These are phyloP conservation scores for Echeneis naucrates DNA, from an alignment of 2,797 vertebrate species.

Conservation along the genomic window DNA sequence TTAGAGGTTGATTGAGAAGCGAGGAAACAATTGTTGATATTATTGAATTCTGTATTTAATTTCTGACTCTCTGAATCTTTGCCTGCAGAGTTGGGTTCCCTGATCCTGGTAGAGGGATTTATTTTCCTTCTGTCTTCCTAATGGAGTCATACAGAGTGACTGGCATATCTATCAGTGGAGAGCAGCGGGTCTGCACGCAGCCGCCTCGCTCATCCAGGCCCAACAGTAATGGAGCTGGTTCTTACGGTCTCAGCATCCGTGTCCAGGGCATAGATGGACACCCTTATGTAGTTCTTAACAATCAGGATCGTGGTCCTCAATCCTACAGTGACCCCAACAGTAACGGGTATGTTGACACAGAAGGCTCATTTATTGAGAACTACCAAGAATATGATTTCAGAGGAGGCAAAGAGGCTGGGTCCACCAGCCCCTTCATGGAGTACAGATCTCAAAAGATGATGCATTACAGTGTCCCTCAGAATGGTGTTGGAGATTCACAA, in stretches of 20 bases:
- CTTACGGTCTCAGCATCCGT: constrained; percentile 96
- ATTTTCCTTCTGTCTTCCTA: constrained; percentile 77
- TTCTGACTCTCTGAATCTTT: constrained; percentile 64
- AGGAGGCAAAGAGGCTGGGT: constrained; percentile 68
- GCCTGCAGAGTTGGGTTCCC: constrained; percentile 74
- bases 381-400: constrained; percentile 81
- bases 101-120: constrained; percentile 80
- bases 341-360: constrained; percentile 77
- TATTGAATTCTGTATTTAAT: constrained; percentile 49
- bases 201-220: constrained; percentile 75
- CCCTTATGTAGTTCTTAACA: constrained; percentile 97
- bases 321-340: constrained; percentile 70
- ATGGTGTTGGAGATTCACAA: constrained; percentile 72
- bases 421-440: constrained; percentile 85
- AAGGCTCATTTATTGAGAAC: constrained; percentile 81
- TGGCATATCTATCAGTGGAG: constrained; percentile 83
- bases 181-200: constrained; percentile 84
- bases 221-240: constrained; percentile 83
- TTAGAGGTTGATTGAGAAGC: constrained; percentile 23
- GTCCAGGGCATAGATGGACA: constrained; percentile 99
- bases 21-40: constrained; percentile 42
- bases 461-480: constrained; percentile 76
- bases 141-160: constrained; percentile 93
- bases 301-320: constrained; percentile 86
- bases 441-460: constrained; percentile 82